Evolutionary conservation across 1,140 invertebrate genomes (phyloP).

Genomic region (Sitophilus oryzae): DNA sequence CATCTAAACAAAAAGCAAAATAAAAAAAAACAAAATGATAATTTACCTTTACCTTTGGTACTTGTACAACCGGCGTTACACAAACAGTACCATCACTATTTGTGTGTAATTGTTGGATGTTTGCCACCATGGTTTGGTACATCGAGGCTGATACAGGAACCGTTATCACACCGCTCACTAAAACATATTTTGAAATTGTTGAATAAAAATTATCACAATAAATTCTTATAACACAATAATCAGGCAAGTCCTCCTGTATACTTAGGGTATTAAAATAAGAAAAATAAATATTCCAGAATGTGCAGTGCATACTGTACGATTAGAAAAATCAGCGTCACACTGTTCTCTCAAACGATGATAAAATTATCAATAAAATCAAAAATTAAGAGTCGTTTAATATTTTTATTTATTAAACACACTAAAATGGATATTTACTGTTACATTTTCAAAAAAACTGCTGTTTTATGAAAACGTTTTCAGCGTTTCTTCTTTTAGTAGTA

Average conservation of each 20-base stretch:
- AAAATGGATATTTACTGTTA: no score
- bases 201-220: neutral
- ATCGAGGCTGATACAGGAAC: slow-evolving; percentile 91
- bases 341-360: no score
- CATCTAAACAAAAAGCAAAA: slow-evolving; percentile 7
- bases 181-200: slow-evolving; percentile 41
- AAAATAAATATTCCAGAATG: no score
- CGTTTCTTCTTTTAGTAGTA: no score
- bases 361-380: no score
- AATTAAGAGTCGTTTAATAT: no score
- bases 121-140: slow-evolving; percentile 94
- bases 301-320: no score
- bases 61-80: slow-evolving; percentile 74
- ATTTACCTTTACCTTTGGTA: slow-evolving; percentile 53
- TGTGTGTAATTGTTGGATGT: slow-evolving; percentile 75
- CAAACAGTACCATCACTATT: slow-evolving; percentile 72
- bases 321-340: no score
- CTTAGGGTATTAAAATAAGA: no score
- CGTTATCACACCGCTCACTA: slow-evolving; percentile 88
- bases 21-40: slow-evolving; percentile 6
- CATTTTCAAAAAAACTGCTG: no score
- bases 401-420: no score
- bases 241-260: neutral
- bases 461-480: no score
- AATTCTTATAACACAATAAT: neutral